A percentile compares a stretch with the other conserved stretches of the same genome.
Evolutionary conservation across 2,888 invertebrate species (phyloP).

Genomic region (Exephanes ischioxanthus): DNA sequence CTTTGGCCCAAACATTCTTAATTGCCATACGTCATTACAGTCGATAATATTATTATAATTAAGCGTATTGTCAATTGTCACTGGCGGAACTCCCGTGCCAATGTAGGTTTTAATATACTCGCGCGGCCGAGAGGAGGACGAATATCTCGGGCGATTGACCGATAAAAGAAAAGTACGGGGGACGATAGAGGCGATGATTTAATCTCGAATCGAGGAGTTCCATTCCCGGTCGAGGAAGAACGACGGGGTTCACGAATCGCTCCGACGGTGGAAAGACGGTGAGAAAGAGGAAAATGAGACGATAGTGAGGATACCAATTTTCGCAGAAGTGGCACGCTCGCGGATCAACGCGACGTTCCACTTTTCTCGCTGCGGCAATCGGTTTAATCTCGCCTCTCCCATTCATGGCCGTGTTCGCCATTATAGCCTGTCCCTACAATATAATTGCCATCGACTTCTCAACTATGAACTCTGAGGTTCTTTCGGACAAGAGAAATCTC

Average conservation of each 20-base stretch:
- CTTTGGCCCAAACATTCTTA: too few relatives aligned
- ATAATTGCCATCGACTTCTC: constrained; percentile 55
- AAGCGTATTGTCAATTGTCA: neutral
- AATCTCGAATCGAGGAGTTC: constrained; percentile 62
- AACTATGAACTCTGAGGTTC: constrained; percentile 19
- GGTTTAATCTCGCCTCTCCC: constrained; percentile 61
- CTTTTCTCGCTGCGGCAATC: constrained; percentile 30
- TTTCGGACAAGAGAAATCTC: constrained; percentile 9
- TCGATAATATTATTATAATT: neutral
- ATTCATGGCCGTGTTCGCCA: constrained; percentile 53
- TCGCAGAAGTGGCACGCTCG: constrained; percentile 30
- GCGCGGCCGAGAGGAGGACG: constrained; percentile 28
- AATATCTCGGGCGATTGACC: constrained; percentile 29
- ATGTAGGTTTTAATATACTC: constrained; percentile 26
- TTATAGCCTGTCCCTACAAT: constrained; percentile 10
- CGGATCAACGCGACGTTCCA: constrained; percentile 35
- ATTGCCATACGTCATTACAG: neutral
- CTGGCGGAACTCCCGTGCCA: neutral
- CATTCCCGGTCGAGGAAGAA: constrained; percentile 51
- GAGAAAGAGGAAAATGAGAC: constrained; percentile 43
- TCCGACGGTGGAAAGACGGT: constrained; percentile 36
- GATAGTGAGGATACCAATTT: constrained; percentile 45
- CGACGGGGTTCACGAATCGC: constrained; percentile 50
- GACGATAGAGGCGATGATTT: constrained; percentile 49
- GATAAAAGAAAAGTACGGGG: constrained; percentile 25